Evolutionary conservation across 2,113 vertebrate species (phyloP).

Genomic region (Syngnathoides biaculeatus): DNA sequence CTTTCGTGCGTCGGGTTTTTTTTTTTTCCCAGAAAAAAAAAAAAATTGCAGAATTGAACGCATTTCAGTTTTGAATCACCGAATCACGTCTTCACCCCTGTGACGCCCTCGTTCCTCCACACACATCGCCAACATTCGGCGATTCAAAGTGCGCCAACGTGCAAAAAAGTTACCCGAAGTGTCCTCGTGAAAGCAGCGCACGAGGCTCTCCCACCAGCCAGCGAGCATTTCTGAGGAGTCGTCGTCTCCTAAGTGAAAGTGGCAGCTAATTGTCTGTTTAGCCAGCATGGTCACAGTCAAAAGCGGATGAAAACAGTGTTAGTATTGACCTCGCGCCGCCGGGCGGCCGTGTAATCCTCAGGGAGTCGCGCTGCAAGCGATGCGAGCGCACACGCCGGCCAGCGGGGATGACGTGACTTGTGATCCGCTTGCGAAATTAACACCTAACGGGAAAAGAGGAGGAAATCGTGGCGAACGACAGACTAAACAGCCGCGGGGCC

Average conservation of each 20-base stretch:
- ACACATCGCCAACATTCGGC: background rate
- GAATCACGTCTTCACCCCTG: too few species aligned
- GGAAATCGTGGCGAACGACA: conserved; percentile 12
- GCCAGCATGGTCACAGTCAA: conserved; percentile 37
- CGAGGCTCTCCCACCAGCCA: conserved; percentile 6
- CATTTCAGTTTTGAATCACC: too few species aligned
- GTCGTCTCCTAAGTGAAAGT: conserved; percentile 27
- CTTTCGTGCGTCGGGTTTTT: background rate
- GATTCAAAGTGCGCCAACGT: background rate
- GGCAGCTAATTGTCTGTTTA: conserved; percentile 39
- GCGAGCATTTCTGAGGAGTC: conserved; percentile 28
- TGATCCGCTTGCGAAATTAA: conserved; percentile 43
- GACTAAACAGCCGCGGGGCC: background rate
- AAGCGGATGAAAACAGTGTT: conserved; percentile 39
- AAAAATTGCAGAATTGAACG: background rate
- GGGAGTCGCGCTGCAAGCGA: conserved; percentile 15
- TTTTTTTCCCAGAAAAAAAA: background rate
- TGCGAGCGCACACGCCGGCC: background rate
- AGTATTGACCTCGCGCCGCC: conserved; percentile 50
- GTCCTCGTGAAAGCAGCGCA: conserved; percentile 2
- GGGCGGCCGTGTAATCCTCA: conserved; percentile 34
- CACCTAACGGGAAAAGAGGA: conserved; percentile 9
- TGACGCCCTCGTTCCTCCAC: too few species aligned
- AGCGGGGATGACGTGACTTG: conserved; percentile 39
- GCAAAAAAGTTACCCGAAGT: conserved; percentile 8